These are phyloP conservation scores for Manis javanica DNA, from an alignment of 2,797 vertebrate genomes.

Conservation along the genomic window DNA sequence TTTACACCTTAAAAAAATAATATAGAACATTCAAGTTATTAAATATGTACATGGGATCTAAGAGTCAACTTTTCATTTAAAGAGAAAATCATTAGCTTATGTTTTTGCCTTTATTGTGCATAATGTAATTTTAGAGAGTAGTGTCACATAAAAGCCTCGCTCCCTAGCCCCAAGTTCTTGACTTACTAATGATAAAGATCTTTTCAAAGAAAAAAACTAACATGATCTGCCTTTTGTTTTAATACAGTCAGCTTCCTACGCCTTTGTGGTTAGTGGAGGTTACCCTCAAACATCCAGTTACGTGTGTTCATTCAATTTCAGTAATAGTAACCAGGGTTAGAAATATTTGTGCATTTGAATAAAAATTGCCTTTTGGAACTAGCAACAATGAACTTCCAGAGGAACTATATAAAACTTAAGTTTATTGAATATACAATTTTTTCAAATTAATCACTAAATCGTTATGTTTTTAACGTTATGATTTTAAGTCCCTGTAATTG, in stretches of 20 bases:
- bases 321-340: background rate
- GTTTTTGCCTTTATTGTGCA: background rate
- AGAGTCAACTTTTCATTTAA: background rate
- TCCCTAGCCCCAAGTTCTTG: background rate
- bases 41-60: background rate
- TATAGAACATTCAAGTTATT: background rate
- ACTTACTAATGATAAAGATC: background rate
- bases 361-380: conserved; percentile 43
- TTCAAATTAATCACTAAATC: conserved; percentile 36
- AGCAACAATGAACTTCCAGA: background rate
- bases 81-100: background rate
- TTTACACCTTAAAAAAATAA: background rate
- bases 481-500: conserved; percentile 18
- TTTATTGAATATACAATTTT: conserved; percentile 38
- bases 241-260: background rate
- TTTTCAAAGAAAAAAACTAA: background rate
- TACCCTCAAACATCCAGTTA: background rate
- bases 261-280: background rate
- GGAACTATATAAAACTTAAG: background rate
- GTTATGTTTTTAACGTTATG: background rate
- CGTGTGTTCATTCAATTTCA: background rate
- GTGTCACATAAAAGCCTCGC: conserved; percentile 5
- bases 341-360: conserved; percentile 35
- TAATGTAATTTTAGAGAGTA: background rate
- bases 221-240: conserved; percentile 20